A percentile compares a stretch with the other conserved stretches of the same genome.
Conservation (phyloP, 2,113 vertebrate species). For the Oplegnathus fasciatus region DNA sequence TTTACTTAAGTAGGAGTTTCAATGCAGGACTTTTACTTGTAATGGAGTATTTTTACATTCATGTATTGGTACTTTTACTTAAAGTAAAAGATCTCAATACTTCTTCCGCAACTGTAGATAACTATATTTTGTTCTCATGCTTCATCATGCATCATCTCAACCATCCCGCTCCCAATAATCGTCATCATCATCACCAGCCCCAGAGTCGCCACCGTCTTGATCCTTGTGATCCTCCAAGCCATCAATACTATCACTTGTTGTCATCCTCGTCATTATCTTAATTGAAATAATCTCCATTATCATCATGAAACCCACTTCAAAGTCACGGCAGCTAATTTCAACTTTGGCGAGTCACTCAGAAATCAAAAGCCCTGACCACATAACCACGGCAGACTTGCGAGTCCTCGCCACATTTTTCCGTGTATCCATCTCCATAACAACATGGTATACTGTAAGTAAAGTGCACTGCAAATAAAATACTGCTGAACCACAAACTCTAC, state of each 20-base stretch:
- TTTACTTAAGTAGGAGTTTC: background rate
- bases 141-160: background rate
- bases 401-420: slow-evolving; percentile 3
- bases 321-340: slow-evolving; percentile 5
- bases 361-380: slow-evolving; percentile 24
- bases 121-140: background rate
- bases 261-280: slow-evolving; percentile 18
- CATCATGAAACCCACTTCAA: slow-evolving; percentile 16
- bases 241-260: background rate
- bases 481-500: slow-evolving; percentile 52
- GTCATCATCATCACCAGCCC: background rate
- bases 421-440: slow-evolving; percentile 51
- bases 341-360: background rate
- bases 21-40: background rate
- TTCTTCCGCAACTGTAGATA: background rate
- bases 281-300: slow-evolving; percentile 23
- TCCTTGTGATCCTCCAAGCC: slow-evolving; percentile 1
- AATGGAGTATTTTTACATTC: background rate
- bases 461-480: slow-evolving; percentile 48
- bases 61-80: background rate
- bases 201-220: slow-evolving; percentile 1
- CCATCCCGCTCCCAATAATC: background rate
- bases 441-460: slow-evolving; percentile 36
- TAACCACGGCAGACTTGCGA: background rate
- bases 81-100: background rate